Conservation (phyloP, 2,888 invertebrate genomes). For the Gonocerus acuteangulatus region DNA sequence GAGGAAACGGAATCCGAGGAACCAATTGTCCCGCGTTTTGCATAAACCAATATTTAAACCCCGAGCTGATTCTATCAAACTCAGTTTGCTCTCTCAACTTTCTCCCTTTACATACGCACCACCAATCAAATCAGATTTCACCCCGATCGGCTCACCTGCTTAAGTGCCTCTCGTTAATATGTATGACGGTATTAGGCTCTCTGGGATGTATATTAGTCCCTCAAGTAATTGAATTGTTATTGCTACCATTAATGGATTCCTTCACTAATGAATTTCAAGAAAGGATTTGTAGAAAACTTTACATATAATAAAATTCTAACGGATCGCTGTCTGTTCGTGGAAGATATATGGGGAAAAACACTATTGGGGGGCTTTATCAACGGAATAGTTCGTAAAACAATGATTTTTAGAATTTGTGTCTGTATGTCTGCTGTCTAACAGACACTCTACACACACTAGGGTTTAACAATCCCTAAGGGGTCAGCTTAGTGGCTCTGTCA, state of each 20-base stretch:
- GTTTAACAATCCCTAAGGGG: no score
- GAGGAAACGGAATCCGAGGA: not conserved
- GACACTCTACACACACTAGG: no score
- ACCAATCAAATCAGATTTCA: not conserved
- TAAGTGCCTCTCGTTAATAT: not conserved
- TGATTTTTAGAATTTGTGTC: no score
- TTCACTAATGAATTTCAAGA: not conserved
- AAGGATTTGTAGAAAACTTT: no score
- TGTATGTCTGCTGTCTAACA: no score
- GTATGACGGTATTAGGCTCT: not conserved
- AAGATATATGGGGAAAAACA: no score
- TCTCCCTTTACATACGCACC: not conserved
- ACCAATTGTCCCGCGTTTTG: not conserved
- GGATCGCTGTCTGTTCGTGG: no score
- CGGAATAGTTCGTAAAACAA: no score
- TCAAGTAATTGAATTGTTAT: not conserved
- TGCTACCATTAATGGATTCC: not conserved
- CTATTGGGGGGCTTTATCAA: no score
- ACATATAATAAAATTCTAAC: no score
- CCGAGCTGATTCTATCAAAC: not conserved
- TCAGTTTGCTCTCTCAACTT: not conserved
- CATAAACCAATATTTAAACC: constrained; percentile 8
- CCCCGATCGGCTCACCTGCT: not conserved
- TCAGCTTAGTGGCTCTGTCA: no score
- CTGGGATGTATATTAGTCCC: not conserved